A percentile compares a stretch with the other conserved stretches of the same genome.
Evolutionary conservation across 2,888 invertebrate species (phyloP).

Genomic region (Drosophila limbata): DNA sequence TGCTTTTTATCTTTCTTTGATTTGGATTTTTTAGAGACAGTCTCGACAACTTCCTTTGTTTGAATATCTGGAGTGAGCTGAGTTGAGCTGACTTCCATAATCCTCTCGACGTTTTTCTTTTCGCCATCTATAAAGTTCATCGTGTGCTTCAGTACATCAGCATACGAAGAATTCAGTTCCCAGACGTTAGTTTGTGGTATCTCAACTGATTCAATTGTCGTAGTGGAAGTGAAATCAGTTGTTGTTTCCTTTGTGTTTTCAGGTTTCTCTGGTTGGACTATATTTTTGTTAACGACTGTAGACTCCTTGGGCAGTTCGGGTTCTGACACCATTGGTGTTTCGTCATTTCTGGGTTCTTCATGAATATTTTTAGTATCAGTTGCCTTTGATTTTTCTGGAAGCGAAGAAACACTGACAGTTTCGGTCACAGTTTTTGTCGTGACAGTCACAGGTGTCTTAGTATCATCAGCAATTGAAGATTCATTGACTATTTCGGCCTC

Average conservation of each 20-base stretch:
- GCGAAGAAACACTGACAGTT: constrained; percentile 7
- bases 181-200: constrained; percentile 30
- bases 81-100: neutral
- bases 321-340: neutral
- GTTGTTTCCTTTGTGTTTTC: neutral
- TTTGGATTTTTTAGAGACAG: constrained; percentile 34
- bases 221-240: neutral
- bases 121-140: constrained; percentile 62
- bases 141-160: constrained; percentile 67
- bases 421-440: constrained; percentile 38
- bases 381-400: constrained; percentile 8
- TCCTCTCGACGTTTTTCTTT: constrained; percentile 53
- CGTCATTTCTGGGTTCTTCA: constrained; percentile 12
- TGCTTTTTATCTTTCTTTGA: constrained; percentile 39
- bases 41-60: constrained; percentile 1
- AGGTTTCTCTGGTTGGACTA: neutral
- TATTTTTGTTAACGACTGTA: neutral
- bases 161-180: constrained; percentile 60
- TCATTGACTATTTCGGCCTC: neutral
- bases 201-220: constrained; percentile 16
- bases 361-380: constrained; percentile 7
- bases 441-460: constrained; percentile 21
- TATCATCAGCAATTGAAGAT: constrained; percentile 19
- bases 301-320: neutral
- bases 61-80: neutral